These are phyloP conservation scores for Thunnus thynnus DNA, from an alignment of 2,113 vertebrate species.

Conservation along the genomic window DNA sequence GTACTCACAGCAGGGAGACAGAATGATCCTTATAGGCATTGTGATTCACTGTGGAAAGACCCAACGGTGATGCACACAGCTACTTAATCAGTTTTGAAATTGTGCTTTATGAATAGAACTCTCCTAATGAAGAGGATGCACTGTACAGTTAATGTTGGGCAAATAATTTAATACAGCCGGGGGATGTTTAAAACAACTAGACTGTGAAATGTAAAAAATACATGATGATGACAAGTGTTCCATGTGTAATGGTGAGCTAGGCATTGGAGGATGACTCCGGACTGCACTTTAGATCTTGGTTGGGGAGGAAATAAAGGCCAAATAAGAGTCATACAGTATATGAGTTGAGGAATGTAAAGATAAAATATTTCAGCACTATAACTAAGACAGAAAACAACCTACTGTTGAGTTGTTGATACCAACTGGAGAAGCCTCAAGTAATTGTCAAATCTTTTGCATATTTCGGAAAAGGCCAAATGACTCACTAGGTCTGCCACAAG, in stretches of 20 bases:
- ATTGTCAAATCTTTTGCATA: no score
- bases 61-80: background rate
- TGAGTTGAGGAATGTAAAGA: background rate
- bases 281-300: background rate
- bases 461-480: no score
- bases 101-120: background rate
- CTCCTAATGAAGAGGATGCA: background rate
- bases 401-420: no score
- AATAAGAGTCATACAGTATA: no score
- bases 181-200: conserved; percentile 2
- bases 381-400: no score
- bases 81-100: conserved; percentile 14
- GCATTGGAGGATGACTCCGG: background rate
- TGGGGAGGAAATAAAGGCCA: background rate
- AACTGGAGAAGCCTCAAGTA: no score
- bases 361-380: no score
- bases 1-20: background rate
- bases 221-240: background rate
- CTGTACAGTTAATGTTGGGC: background rate
- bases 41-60: background rate
- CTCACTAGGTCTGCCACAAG: no score
- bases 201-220: conserved; percentile 28
- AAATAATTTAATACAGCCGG: background rate
- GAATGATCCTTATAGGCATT: background rate
- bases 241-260: background rate